Base-by-base conservation (phyloP, 2,113 vertebrate species). In the Ictalurus furcatus region DNA sequence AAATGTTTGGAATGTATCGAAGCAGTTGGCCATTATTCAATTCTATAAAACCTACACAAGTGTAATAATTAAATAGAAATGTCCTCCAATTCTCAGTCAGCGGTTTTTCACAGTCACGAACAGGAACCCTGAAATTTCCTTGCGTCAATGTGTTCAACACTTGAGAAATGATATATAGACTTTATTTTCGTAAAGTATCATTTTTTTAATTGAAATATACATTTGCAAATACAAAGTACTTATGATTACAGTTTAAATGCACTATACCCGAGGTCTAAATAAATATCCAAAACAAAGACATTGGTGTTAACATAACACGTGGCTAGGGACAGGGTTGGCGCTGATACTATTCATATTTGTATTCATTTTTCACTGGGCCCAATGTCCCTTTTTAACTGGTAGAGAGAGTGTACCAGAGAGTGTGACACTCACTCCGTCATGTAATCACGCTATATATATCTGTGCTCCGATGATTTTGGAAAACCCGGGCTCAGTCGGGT, bases 141-240 rank as follows among this genome's bases (percentile, higher is more conserved):
- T 9, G 1, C 54, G 21, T 81, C n/a, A 21, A 16, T 11, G 78
- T 30, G 78, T 30, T 30, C 14, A 79, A 79, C 28, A 6, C 48
- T 21, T 81, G n/a, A 1, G 1, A 58, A n/a, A 37, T 65, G 0
- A 78, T 76, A 52, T 12, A 37, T 17, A 61, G 40, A 85, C 21
- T 2, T 79, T 6, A 21, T 19, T 61, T 84, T 34, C 14, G 23
- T 88, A 54, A 37, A 25, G 19, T 73, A 85, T 28, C 5, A 3
- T 37, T 58, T 80, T 8, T 25, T 34, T 78, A 54, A 25, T 3
- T 81, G 58, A 73, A 85, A 85, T 76, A 79, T 48, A 87, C 59
- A 85, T 83, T 81, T 67, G 34, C 21, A 87, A 3, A 76, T 56
- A 54, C 16, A 78, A n/a, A 40, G 3, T 21, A 19, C 44, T 54